These are phyloP conservation scores for Tipula unca DNA, from an alignment of 2,888 invertebrate species.

Conservation along the genomic window DNA sequence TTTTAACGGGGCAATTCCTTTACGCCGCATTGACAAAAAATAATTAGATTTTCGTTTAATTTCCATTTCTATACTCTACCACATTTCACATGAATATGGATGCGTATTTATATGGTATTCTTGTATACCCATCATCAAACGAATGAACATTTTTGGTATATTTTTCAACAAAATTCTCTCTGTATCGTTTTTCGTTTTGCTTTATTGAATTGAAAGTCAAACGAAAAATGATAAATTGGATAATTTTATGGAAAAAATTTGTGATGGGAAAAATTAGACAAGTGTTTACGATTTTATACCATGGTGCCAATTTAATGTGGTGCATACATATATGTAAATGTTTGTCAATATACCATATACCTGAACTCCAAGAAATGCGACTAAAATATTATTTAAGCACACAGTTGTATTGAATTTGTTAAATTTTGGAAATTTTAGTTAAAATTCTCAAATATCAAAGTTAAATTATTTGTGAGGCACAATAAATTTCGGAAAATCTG, in stretches of 20 bases:
- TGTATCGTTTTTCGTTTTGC: not conserved
- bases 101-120: not conserved
- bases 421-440: no score
- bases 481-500: no score
- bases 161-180: not conserved
- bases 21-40: slow-evolving; percentile 17
- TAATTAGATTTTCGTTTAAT: slow-evolving; percentile 18
- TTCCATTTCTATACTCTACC: not conserved
- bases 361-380: no score
- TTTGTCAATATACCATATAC: no score
- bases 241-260: not conserved
- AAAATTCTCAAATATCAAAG: no score
- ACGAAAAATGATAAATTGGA: not conserved
- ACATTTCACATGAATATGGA: not conserved
- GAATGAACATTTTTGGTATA: not conserved
- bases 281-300: not conserved
- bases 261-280: not conserved
- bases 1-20: slow-evolving; percentile 16
- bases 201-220: not conserved
- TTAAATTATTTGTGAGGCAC: no score
- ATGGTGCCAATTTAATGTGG: not conserved
- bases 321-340: no score
- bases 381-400: no score
- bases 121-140: not conserved
- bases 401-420: no score